phyloP scores from a whole-genome alignment of 2,797 vertebrate species.

The Gephyroberyx darwinii region DNA sequence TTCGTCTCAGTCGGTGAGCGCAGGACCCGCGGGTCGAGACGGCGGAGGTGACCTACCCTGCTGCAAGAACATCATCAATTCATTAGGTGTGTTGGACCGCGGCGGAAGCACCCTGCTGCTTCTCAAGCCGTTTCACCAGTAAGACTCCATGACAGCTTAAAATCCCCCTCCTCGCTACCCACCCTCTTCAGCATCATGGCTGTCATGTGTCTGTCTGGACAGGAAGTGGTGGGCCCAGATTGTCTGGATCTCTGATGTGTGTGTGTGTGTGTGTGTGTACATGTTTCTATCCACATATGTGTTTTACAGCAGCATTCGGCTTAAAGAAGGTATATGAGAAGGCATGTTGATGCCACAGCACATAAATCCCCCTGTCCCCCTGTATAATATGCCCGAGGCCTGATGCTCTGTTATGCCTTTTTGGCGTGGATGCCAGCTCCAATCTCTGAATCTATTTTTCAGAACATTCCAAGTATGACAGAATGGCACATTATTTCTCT shows the following conservation, averaged over 20 bases:
- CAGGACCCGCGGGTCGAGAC: too few species aligned
- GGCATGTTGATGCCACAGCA: background rate
- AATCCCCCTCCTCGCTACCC: background rate
- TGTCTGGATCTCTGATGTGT: background rate
- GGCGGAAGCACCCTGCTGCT: background rate
- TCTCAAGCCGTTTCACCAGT: background rate
- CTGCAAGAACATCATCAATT: constrained; percentile 14
- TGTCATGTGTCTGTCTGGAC: constrained; percentile 32
- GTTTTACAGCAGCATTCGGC: too few species aligned
- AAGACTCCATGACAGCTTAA: background rate
- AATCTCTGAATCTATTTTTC: constrained; percentile 61
- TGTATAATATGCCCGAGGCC: constrained; percentile 44
- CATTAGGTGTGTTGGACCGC: constrained; percentile 1
- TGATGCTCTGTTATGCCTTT: constrained; percentile 3
- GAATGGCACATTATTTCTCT: constrained; percentile 55
- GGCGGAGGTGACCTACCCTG: too few species aligned
- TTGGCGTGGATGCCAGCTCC: constrained; percentile 39
- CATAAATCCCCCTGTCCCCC: constrained; percentile 5
- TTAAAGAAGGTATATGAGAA: background rate
- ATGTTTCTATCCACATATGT: background rate
- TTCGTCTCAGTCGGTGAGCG: background rate
- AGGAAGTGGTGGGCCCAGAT: constrained; percentile 21
- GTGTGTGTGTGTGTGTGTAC: background rate
- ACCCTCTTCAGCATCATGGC: background rate
- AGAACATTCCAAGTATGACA: constrained; percentile 65